Evolutionary conservation across 2,888 invertebrate species (phyloP).

Genomic region (Scelioninae gen. 2): DNA sequence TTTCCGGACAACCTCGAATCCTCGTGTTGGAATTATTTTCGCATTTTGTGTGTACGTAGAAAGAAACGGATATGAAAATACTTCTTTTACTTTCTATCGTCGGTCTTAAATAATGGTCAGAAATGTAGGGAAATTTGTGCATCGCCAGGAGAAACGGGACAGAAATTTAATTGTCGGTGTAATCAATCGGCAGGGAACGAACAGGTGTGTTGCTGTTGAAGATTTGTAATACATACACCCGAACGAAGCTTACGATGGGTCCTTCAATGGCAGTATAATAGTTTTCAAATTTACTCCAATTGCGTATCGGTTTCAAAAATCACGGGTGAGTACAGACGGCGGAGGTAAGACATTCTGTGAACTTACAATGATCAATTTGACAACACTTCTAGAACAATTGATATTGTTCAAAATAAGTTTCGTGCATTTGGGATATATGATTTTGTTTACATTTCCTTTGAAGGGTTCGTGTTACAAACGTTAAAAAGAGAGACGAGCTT

Average conservation of each 20-base stretch:
- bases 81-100: slow-evolving; percentile 27
- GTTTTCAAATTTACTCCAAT: not conserved
- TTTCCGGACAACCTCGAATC: slow-evolving; percentile 6
- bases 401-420: too few relatives aligned
- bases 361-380: not conserved
- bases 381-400: too few relatives aligned
- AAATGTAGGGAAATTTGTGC: slow-evolving; percentile 33
- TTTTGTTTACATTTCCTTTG: too few relatives aligned
- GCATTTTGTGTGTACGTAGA: slow-evolving; percentile 22
- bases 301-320: too few relatives aligned
- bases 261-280: slow-evolving; percentile 8
- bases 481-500: too few relatives aligned
- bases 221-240: slow-evolving; percentile 12
- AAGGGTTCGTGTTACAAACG: too few relatives aligned
- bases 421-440: too few relatives aligned
- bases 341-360: slow-evolving; percentile 1
- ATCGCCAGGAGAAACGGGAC: slow-evolving; percentile 18
- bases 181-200: not conserved
- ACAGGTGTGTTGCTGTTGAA: not conserved
- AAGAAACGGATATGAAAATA: slow-evolving; percentile 41
- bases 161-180: not conserved
- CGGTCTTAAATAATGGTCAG: slow-evolving; percentile 6
- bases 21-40: slow-evolving; percentile 19
- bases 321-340: too few relatives aligned
- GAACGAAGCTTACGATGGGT: slow-evolving; percentile 2